phyloP scores from a whole-genome alignment of 2,888 invertebrate genomes.

The Bursaphelenchus okinawaensis region DNA sequence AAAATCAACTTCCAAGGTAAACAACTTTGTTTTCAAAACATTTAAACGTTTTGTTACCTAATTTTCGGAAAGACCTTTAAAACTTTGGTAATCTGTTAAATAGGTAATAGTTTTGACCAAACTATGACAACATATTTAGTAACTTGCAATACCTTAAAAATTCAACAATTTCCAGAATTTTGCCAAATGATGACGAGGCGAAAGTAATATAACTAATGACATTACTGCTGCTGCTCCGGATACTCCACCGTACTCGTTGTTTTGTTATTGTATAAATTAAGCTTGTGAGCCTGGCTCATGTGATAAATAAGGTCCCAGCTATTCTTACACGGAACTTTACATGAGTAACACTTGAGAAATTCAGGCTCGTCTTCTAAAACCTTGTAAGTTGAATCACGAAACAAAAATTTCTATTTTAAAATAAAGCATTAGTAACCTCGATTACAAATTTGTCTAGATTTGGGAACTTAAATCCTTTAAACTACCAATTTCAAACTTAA shows the following conservation, averaged over 20 bases:
- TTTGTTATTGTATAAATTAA: background rate
- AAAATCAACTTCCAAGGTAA: conserved; percentile 55
- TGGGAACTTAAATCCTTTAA: no score
- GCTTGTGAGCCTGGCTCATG: conserved; percentile 1
- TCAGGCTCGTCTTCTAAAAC: conserved; percentile 10
- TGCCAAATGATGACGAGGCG: conserved; percentile 55
- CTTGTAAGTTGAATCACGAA: background rate
- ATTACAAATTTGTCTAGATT: no score
- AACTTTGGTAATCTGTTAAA: no score
- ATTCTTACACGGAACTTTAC: background rate
- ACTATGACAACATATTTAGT: no score
- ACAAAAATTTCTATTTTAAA: no score
- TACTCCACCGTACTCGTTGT: background rate
- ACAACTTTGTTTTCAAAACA: no score
- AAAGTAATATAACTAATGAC: conserved; percentile 22
- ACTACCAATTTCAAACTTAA: no score
- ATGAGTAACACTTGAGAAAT: conserved; percentile 2
- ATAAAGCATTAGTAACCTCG: no score
- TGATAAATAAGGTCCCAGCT: conserved; percentile 8
- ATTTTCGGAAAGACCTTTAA: no score
- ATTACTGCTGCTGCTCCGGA: background rate
- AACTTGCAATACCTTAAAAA: no score
- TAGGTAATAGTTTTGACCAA: no score
- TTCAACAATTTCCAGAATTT: conserved; percentile 45
- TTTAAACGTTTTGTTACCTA: no score